Evolutionary conservation across 35 echinoderm and acorn worm genomes (phyloP).

Genomic region (Anneissia japonica): DNA sequence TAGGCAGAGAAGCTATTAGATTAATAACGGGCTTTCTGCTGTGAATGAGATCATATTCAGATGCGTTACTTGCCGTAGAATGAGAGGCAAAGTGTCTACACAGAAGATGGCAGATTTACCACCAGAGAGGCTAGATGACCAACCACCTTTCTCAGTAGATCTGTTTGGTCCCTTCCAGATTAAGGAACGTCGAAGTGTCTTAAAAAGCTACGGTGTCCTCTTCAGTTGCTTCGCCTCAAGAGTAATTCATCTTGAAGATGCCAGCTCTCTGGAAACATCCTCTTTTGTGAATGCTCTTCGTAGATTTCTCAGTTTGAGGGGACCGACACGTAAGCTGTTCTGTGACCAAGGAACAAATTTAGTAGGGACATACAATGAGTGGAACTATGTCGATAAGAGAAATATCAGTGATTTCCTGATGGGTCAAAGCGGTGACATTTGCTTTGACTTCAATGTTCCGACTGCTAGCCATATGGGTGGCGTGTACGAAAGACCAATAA

Average conservation of each 20-base stretch:
- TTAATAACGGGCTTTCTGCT: conserved; percentile 36
- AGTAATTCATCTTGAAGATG: conserved; percentile 38
- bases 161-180: conserved; percentile 1
- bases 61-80: background rate
- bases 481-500: background rate
- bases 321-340: conserved; percentile 33
- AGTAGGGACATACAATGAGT: conserved; percentile 46
- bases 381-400: conserved; percentile 6
- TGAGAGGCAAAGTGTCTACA: background rate
- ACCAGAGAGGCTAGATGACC: background rate
- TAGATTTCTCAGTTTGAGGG: conserved; percentile 31
- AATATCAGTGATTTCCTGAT: conserved; percentile 30
- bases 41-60: background rate
- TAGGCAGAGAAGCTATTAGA: conserved; percentile 52
- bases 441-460: background rate
- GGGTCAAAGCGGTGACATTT: too few relatives aligned
- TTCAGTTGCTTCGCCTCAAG: conserved; percentile 50
- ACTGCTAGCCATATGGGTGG: background rate
- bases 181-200: conserved; percentile 18
- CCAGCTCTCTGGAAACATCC: conserved; percentile 23
- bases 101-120: conserved; percentile 10
- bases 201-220: conserved; percentile 57
- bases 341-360: conserved; percentile 57
- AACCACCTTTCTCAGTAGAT: background rate
- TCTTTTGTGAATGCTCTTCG: conserved; percentile 43